Base-by-base conservation (phyloP, 2,888 invertebrate genomes). In the Brachylomia viminalis region DNA sequence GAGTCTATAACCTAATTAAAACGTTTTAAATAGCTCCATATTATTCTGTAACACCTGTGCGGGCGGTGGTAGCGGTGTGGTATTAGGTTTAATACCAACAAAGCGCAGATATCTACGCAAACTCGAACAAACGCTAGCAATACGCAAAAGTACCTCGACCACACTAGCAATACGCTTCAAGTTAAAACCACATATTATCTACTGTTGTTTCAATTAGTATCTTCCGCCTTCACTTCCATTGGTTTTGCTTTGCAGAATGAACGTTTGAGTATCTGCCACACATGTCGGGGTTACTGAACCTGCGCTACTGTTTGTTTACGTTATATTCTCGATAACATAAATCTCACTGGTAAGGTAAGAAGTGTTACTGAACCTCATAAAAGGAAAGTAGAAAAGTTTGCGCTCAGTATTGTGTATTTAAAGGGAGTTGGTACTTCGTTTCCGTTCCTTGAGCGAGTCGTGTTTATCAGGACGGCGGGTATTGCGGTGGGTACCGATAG, bases 161-260 rank as follows among this genome's bases (percentile, higher is more conserved):
- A 75, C 66, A 65, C 65, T 72, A 75, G 59, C 45, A 74, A 79
- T 82, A 76, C 68, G 78, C 70, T 83, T 87, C 80, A 80, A 86
- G 74, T 82, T 74, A 76, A 81, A 84, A 74, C 72, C 83, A 75
- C 81, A 84, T 76, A 79, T 83, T 76, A 79, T 83, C 75, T 75
- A 80, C 75, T 74, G 80, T 87, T 84, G 74, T 79, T 87, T 87
- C 86, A 87, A 88, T 87, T 86, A 88, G 79, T 87, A 82, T 83
- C 83, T 88, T 88, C 87, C 88, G 87, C 83, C 59, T 87, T 85
- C 79, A 79, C 75, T 82, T 78, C 81, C 75, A 88, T 88, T 87
- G 86, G 80, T 82, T 83, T 88, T 82, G 87, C 83, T 86, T 87
- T 85, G 87, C 88, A 83, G 89, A 87, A 87, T 88, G 75, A 80